Evolutionary conservation across 1,140 invertebrate genomes (phyloP).

Genomic region (Acromyrmex charruanus): DNA sequence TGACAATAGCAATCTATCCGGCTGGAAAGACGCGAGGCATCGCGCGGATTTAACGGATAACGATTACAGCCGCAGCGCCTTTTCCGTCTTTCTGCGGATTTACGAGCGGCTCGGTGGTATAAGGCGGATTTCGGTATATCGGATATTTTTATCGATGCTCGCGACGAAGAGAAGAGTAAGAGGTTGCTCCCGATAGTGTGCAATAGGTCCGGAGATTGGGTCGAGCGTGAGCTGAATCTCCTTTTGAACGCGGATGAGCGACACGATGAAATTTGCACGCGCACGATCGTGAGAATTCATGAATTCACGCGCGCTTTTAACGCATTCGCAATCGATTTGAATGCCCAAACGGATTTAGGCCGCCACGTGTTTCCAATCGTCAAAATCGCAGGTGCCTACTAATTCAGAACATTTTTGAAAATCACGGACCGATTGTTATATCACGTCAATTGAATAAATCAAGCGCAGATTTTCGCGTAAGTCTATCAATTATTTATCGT

Average conservation of each 20-base stretch:
- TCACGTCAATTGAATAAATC: conserved; percentile 13
- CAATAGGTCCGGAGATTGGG: conserved; percentile 42
- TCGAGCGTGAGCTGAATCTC: conserved; percentile 58
- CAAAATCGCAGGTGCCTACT: conserved; percentile 22
- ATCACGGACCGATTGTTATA: conserved; percentile 43
- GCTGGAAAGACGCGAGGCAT: conserved; percentile 42
- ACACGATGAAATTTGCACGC: conserved; percentile 48
- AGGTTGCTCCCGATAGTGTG: conserved; percentile 1
- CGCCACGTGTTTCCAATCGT: conserved; percentile 36
- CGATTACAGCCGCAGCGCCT: conserved; percentile 55
- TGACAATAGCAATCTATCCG: conserved; percentile 58
- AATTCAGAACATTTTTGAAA: conserved; percentile 54
- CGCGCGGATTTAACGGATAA: conserved; percentile 66
- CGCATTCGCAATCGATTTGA: conserved; percentile 37
- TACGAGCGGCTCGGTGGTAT: conserved; percentile 53
- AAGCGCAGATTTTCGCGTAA: background rate
- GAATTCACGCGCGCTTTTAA: conserved; percentile 38
- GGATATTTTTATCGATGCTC: conserved; percentile 58
- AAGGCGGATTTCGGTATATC: conserved; percentile 54
- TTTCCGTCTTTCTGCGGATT: conserved; percentile 50
- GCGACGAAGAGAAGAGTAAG: background rate
- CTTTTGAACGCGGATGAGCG: conserved; percentile 27
- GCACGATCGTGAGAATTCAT: conserved; percentile 36
- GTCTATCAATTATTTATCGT: background rate
- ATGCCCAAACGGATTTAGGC: conserved; percentile 25